Base-by-base conservation (phyloP, 2,888 invertebrate genomes). In the Ptychoptera albimana region DNA sequence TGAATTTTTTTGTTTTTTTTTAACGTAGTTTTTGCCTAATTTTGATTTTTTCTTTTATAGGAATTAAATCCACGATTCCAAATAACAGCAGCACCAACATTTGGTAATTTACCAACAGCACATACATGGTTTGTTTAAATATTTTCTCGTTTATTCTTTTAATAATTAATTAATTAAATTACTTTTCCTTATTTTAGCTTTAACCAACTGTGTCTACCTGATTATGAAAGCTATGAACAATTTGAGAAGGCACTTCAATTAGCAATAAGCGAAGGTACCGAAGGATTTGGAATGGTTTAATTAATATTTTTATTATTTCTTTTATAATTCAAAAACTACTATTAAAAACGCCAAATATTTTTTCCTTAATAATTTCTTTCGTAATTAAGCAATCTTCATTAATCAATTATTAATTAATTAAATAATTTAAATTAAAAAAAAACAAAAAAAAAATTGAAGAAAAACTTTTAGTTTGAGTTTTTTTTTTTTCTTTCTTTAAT, bases 191-290 rank as follows among this genome's bases (percentile, higher is more conserved):
- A 50, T 54, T 52, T 47, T 68, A 85, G 86, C 71, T 93, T 93
- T 69, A 94, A 94, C 74, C 92, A 93, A 70, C 76, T 94, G 49
- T 92, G 92, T 68, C 71, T 94, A 57, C 93, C 93, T 15, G 91
- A 91, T 67, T 93, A 93, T 68, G 91, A 92, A 65, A 79, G 78
- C 55, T 92, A 92, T 67, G 92, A 93, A 63, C 86, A 85, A 56
- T 87, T 94, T 52, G 92, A 93, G 59, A 84, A 83, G 60, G 84
- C 89, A 37, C 71, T 94, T 45, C 73, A 91, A 11, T 71, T 91
- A 64, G 92, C 94, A 52, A 89, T 93, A 63, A 92, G 86, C 66
- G 94, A 94, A 70, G 93, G 93, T 37, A 87, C 84, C 32, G 93
- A 93, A 72, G 94, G 93, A 10, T 94, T 94, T 66, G 85, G 85